Evolutionary conservation across 2,888 invertebrate genomes (phyloP).

Genomic region (Sialis lutaria): DNA sequence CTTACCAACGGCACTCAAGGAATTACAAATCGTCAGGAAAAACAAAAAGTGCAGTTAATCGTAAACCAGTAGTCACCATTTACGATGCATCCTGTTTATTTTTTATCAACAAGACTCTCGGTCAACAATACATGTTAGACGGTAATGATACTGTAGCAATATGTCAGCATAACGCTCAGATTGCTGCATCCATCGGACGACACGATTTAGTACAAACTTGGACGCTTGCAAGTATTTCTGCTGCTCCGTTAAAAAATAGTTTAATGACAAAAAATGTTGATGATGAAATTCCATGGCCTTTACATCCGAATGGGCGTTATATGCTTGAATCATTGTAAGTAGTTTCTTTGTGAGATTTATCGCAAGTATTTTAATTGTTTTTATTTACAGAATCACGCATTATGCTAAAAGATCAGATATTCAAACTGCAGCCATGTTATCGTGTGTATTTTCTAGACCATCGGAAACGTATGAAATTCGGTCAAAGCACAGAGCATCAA

Average conservation of each 20-base stretch:
- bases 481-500: conserved; percentile 37
- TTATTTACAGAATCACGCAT: conserved; percentile 47
- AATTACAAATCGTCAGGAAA: conserved; percentile 15
- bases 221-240: conserved; percentile 63
- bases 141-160: conserved; percentile 39
- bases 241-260: conserved; percentile 23
- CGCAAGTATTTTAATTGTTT: background rate
- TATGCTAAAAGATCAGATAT: conserved; percentile 68
- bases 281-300: conserved; percentile 57
- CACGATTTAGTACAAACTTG: conserved; percentile 76
- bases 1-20: conserved; percentile 4
- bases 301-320: conserved; percentile 74
- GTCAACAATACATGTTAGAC: conserved; percentile 60
- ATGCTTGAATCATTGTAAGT: conserved; percentile 74
- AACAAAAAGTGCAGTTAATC: conserved; percentile 15
- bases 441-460: conserved; percentile 66
- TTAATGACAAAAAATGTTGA: conserved; percentile 25
- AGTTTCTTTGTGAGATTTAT: background rate
- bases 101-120: conserved; percentile 62
- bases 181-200: conserved; percentile 57
- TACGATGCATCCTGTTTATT: conserved; percentile 62
- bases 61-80: conserved; percentile 44
- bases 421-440: conserved; percentile 87
- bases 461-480: conserved; percentile 16
- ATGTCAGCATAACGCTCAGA: conserved; percentile 64